These are phyloP conservation scores for Alethe diademata DNA, from an alignment of 2,113 vertebrate species.

Conservation along the genomic window DNA sequence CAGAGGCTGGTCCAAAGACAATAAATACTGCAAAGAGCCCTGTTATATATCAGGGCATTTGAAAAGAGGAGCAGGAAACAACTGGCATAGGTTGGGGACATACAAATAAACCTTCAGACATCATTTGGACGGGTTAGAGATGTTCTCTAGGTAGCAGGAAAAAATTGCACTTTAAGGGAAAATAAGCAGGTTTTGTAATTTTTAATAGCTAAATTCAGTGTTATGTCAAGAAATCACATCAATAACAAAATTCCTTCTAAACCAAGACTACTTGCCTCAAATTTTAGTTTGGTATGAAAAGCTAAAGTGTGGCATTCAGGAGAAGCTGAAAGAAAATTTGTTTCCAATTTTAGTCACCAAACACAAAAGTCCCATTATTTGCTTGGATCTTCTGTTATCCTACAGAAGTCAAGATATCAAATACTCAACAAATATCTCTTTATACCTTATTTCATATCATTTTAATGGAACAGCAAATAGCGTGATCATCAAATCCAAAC, in stretches of 20 bases:
- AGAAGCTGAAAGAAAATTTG: background rate
- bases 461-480: background rate
- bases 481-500: background rate
- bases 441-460: background rate
- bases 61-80: background rate
- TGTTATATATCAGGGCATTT: rapidly evolving
- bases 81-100: background rate
- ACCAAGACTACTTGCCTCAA: background rate
- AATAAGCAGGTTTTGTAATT: background rate
- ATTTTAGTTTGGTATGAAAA: background rate
- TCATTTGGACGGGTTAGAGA: background rate
- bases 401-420: background rate
- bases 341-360: background rate
- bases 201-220: background rate
- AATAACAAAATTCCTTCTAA: background rate
- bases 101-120: background rate
- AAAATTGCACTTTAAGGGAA: background rate
- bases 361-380: background rate
- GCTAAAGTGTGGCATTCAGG: background rate
- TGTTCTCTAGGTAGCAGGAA: background rate
- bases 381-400: background rate
- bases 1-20: background rate
- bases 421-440: background rate
- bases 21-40: background rate
- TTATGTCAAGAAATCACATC: background rate